Evolutionary conservation across 2,113 vertebrate species (phyloP).

Genomic region (Nyctibius bracteatus): DNA sequence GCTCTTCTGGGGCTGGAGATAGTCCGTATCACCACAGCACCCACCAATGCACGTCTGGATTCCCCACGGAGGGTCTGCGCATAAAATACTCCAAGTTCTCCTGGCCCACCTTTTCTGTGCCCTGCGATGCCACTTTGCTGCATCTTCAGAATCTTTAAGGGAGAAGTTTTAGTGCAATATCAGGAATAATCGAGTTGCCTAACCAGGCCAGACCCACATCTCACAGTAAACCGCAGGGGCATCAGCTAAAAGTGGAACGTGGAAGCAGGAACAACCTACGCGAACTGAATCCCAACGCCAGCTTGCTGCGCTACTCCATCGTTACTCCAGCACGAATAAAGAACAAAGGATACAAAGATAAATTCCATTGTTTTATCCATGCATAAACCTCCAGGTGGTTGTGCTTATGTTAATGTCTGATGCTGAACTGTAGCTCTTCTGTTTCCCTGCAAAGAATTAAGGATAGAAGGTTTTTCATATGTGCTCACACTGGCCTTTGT

Average conservation of each 20-base stretch:
- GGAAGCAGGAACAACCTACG: neutral
- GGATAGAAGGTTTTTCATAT: slow-evolving; percentile 9
- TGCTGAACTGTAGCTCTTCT: slow-evolving; percentile 42
- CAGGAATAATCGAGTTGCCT: neutral
- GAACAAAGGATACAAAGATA: slow-evolving; percentile 35
- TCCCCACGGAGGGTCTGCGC: neutral
- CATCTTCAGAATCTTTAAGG: neutral
- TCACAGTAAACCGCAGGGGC: neutral
- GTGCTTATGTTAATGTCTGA: slow-evolving; percentile 35
- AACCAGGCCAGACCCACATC: neutral
- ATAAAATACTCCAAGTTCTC: neutral
- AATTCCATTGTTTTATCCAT: slow-evolving; percentile 44
- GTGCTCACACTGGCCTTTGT: slow-evolving; percentile 44
- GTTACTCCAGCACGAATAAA: neutral
- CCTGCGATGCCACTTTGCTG: neutral
- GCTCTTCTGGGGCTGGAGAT: neutral
- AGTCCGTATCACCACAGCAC: neutral
- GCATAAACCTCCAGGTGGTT: slow-evolving; percentile 51
- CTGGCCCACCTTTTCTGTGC: neutral
- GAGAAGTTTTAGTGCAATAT: neutral
- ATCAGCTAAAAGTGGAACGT: rapidly evolving
- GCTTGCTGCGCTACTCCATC: neutral
- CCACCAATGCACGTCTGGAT: neutral
- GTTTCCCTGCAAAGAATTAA: slow-evolving; percentile 34
- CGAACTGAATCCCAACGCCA: neutral